Evolutionary conservation across 2,113 vertebrate species (phyloP), one percentile per base, ranked within the genome.

Genomic region (Chaetodon auriga): DNA sequence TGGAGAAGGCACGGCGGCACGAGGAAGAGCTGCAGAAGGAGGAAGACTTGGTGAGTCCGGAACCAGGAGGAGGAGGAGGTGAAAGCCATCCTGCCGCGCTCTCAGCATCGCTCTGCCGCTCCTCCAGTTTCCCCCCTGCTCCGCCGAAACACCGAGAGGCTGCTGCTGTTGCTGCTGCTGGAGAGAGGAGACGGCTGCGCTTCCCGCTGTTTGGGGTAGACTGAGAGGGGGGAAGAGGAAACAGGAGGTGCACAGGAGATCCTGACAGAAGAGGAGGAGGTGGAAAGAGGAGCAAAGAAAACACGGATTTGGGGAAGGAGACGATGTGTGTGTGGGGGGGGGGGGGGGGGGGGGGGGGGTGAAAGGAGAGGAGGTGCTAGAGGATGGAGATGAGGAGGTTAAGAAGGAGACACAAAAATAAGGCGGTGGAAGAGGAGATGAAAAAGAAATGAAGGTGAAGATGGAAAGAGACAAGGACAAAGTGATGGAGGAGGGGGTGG

Each of bases 51-150:
- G 77, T 93, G 90, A 63, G 77, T 78, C 86, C 82, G 61, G 90
- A 88, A 90, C 83, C 94, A 91, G 91, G 89, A 92, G 79, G 78
- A 91, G 85, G 90, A 90, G 89, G 87, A 93, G 88, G 92, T 84
- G 80, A 89, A 89, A 93, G 90, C 90, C 94, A 95, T 95, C 90
- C 93, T 95, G 94, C 92, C 88, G 92, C 89, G 87, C 92, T 86
- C 89, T 94, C 92, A 87, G 94, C 94, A 95, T 95, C 9, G 43
- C 43, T 45, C 43, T 93, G 90, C 87, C 82, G 90, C 81, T 89
- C 80, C 83, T 69, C 68, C 57, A 78, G 46, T 30, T 35, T 21
- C 71, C 81, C 68, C 78, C 18, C 66, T 43, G 75, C 60, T 72
- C 63, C 71, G 60, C 57, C 6, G 14, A 75, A 80, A 83, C 61